Conservation (phyloP, 2,113 vertebrate species). For the Leucopsar rothschildi region DNA sequence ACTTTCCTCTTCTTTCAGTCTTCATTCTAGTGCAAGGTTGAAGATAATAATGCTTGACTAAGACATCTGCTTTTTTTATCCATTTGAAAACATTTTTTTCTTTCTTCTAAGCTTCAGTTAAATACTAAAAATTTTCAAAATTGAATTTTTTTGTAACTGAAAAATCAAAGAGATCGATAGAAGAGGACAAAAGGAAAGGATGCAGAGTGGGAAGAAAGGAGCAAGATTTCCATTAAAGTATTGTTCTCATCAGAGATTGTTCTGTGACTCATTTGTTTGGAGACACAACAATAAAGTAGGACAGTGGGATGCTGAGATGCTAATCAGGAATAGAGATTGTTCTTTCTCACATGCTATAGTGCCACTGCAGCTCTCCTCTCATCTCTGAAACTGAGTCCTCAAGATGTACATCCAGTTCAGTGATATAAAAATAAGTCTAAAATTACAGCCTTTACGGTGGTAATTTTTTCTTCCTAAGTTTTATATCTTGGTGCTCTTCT, state of each 20-base stretch:
- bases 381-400: neutral
- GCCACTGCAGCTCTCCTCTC: neutral
- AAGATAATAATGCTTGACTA: neutral
- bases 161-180: neutral
- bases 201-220: neutral
- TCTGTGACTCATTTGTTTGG: neutral
- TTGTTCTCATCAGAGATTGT: neutral
- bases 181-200: neutral
- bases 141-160: neutral
- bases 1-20: neutral
- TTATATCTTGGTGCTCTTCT: neutral
- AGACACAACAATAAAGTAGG: slow-evolving; percentile 4
- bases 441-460: neutral
- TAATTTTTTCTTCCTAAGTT: neutral
- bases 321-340: neutral
- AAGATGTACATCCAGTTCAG: neutral
- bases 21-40: neutral
- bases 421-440: neutral
- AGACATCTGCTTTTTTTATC: neutral
- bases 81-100: neutral
- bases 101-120: neutral
- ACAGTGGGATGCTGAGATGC: neutral
- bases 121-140: neutral
- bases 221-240: neutral
- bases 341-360: neutral